Evolutionary conservation across 2,113 vertebrate genomes (phyloP), one percentile per base, ranked within the genome.

Genomic region (Etheostoma cragini): DNA sequence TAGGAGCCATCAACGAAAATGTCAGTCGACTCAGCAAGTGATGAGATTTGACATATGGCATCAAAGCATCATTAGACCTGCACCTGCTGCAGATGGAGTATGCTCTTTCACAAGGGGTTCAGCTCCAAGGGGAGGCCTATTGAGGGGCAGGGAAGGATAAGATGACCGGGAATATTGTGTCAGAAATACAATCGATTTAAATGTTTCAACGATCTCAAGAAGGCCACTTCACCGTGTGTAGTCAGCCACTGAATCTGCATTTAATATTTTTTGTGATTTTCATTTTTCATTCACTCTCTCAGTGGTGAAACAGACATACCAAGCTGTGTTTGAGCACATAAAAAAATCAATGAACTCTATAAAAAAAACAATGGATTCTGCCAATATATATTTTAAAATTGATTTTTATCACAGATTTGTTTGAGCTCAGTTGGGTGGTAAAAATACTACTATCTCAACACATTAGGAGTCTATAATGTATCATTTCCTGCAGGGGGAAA

Each of bases 1-100:
- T 96, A 95, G 93, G 94, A 92, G 93, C 94, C 93, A 93, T 95
- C 94, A 94, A 94, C 93, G 93, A 94, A 98, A 98, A 97, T 97
- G 97, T 97, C 97, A 97, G 89, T 96, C 95, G 86, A 95, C 98
- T 95, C 97, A 98, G 97, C 96, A 96, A 97, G 97, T 95, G 96
- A 97, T 95, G 96, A 95, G 95, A 96, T 96, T 96, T 99, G 97
- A 97, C 97, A 98, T 97, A 97, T 97, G 95, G 96, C 97, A 96
- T 98, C 96, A 98, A 97, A 97, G 96, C 94, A 92, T 96, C 96
- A 96, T 98, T 98, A 97, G 96, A 96, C 94, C 90, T 89, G 94
- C 93, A 96, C 96, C 97, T 97, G 97, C 96, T 96, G 95, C 94
- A 96, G 91, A 95, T 89, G 82, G 95, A 92, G 83, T 78, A 91